These are phyloP conservation scores for Scolopax rusticola DNA, from an alignment of 2,797 vertebrate species.

Conservation along the genomic window DNA sequence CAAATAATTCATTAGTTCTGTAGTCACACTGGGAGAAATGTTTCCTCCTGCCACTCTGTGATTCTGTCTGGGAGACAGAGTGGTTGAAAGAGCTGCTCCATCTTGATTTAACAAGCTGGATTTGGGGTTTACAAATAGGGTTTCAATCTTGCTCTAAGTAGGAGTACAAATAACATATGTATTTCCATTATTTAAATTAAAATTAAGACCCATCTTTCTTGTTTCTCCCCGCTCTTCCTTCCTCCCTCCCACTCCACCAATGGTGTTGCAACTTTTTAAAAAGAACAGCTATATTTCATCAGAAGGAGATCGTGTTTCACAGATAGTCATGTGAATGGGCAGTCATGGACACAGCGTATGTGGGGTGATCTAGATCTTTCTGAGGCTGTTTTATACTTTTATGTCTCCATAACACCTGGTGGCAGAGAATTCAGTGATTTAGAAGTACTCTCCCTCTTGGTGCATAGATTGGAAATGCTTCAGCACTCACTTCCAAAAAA, in stretches of 20 bases:
- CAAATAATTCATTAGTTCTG: conserved; percentile 7
- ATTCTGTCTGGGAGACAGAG: background rate
- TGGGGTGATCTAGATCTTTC: background rate
- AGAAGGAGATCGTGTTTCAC: background rate
- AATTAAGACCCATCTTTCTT: background rate
- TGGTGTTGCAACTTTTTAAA: background rate
- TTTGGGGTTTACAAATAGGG: background rate
- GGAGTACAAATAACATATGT: background rate
- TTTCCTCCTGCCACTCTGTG: background rate
- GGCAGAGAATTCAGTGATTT: background rate
- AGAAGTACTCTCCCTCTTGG: background rate
- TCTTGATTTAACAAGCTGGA: background rate
- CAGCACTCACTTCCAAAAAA: background rate
- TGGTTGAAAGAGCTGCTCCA: background rate
- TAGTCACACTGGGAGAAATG: background rate
- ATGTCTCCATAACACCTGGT: background rate
- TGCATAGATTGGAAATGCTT: background rate
- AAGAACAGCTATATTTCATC: background rate
- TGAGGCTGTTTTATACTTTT: background rate
- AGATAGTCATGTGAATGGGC: background rate
- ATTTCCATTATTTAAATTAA: background rate
- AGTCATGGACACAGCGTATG: fast-evolving
- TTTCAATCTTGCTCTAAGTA: background rate
- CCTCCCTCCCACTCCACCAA: fast-evolving
- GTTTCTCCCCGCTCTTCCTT: background rate